phyloP scores from a whole-genome alignment of 2,113 vertebrate genomes.

The Strigops habroptila region DNA sequence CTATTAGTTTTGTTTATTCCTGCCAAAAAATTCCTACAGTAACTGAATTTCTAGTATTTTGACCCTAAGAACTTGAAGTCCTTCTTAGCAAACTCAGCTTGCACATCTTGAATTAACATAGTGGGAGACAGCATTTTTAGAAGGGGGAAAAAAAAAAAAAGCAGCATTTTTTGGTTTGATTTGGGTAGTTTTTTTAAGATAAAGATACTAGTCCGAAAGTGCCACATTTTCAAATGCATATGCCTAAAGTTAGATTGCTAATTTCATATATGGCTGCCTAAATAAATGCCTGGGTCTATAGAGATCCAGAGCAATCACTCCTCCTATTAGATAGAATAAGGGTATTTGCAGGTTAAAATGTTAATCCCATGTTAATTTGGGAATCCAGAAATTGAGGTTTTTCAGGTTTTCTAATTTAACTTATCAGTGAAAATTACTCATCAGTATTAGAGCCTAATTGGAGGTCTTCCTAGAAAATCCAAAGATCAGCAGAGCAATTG shows the following conservation, averaged over 20 bases:
- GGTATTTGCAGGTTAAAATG: neutral
- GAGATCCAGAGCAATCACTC: neutral
- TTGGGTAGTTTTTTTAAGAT: neutral
- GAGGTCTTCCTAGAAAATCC: neutral
- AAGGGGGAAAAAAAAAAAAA: neutral
- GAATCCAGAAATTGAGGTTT: neutral
- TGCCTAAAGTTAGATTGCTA: neutral
- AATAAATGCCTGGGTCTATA: neutral
- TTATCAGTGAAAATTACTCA: neutral
- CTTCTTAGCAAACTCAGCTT: neutral
- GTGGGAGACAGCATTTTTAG: fast-evolving
- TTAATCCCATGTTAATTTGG: neutral
- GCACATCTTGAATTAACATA: neutral
- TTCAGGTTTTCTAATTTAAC: neutral
- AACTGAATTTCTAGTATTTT: neutral
- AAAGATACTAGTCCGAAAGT: neutral
- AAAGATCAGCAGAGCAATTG: neutral
- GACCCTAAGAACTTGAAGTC: neutral
- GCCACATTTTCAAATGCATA: neutral
- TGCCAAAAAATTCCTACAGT: neutral
- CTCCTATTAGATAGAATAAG: neutral
- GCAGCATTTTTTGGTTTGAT: fast-evolving
- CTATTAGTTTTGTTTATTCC: neutral
- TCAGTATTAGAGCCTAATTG: neutral
- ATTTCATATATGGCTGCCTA: neutral